Evolutionary conservation across 2,113 vertebrate genomes (phyloP).

Genomic region (Globicephala melas): DNA sequence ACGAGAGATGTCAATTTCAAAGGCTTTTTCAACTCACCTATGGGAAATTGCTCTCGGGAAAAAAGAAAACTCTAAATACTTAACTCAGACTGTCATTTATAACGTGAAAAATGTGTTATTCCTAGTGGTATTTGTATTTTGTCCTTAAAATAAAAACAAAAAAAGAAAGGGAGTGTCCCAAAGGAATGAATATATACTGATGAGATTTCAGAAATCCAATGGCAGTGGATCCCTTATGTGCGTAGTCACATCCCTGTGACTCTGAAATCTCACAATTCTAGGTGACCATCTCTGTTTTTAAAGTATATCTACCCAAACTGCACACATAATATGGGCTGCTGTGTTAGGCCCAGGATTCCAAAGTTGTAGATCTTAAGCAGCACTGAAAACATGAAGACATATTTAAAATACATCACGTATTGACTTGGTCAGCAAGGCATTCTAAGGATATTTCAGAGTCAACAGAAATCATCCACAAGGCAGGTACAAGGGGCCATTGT

Average conservation of each 20-base stretch:
- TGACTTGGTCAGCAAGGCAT: background rate
- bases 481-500: background rate
- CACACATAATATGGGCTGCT: background rate
- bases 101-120: background rate
- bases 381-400: background rate
- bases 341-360: background rate
- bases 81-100: background rate
- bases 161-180: background rate
- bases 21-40: background rate
- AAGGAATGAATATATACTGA: background rate
- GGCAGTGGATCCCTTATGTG: background rate
- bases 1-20: background rate
- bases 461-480: background rate
- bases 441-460: background rate
- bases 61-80: background rate
- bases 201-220: background rate
- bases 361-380: background rate
- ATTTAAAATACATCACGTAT: background rate
- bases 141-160: background rate
- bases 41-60: background rate
- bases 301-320: background rate
- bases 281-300: background rate
- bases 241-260: background rate
- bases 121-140: background rate
- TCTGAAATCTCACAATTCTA: background rate